phyloP scores from a whole-genome alignment of 1,140 invertebrate genomes.

The Ruditapes philippinarum region DNA sequence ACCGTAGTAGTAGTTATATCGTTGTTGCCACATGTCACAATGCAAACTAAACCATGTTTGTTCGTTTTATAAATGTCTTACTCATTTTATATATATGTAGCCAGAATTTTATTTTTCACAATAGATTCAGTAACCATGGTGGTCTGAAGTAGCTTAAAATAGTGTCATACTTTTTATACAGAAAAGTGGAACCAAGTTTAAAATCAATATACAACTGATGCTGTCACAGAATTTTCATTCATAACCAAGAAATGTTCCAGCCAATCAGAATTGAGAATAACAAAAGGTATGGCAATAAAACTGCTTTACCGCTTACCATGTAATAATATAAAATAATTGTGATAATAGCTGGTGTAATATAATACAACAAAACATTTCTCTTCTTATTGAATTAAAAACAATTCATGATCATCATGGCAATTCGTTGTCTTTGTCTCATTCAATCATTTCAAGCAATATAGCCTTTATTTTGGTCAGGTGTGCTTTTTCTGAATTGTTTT shows the following conservation, averaged over 20 bases:
- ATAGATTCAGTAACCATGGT: background rate
- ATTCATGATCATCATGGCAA: too few relatives aligned
- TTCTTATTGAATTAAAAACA: too few relatives aligned
- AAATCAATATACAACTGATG: background rate
- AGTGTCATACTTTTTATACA: background rate
- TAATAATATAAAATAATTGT: too few relatives aligned
- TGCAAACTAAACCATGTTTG: background rate
- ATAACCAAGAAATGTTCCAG: background rate
- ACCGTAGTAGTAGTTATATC: constrained; percentile 1
- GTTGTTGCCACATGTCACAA: constrained; percentile 1
- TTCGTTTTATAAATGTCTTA: background rate
- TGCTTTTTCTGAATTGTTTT: too few relatives aligned
- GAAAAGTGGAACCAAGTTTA: background rate
- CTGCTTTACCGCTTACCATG: too few relatives aligned
- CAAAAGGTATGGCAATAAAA: too few relatives aligned
- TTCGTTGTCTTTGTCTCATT: too few relatives aligned
- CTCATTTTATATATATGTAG: background rate
- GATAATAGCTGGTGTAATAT: too few relatives aligned
- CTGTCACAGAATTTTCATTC: background rate
- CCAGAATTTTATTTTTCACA: background rate
- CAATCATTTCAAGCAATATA: too few relatives aligned
- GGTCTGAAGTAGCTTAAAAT: background rate
- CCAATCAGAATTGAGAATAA: background rate
- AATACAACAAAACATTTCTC: too few relatives aligned
- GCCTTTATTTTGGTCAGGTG: too few relatives aligned